phyloP scores from a whole-genome alignment of 2,888 invertebrate species.

The Alloplasta piceator region DNA sequence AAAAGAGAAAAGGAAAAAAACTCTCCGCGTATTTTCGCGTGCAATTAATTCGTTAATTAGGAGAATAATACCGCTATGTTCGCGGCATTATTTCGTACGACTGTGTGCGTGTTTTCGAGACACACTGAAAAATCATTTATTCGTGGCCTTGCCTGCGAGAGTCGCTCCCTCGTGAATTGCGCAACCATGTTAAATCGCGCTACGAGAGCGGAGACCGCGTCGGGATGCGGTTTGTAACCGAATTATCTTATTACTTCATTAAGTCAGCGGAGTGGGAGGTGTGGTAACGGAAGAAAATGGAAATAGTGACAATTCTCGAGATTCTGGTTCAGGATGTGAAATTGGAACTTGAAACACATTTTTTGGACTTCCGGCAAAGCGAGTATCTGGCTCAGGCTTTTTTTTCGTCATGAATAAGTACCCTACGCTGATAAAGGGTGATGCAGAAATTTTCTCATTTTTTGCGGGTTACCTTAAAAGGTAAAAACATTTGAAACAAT shows the following conservation, averaged over 20 bases:
- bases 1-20: slow-evolving; percentile 7
- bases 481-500: no score
- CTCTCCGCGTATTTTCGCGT: neutral
- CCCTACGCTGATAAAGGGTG: no score
- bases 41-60: slow-evolving; percentile 39
- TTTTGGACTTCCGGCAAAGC: no score
- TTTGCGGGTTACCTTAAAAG: no score
- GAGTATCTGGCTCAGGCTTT: no score
- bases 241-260: slow-evolving; percentile 74
- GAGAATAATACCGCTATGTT: neutral
- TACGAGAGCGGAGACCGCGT: slow-evolving; percentile 51
- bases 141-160: slow-evolving; percentile 68
- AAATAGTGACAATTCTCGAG: neutral
- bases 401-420: no score
- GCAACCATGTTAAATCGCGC: slow-evolving; percentile 41
- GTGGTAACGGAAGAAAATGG: slow-evolving; percentile 16
- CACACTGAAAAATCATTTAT: slow-evolving; percentile 29
- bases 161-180: slow-evolving; percentile 35
- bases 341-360: no score
- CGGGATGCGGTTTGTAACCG: slow-evolving; percentile 63
- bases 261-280: slow-evolving; percentile 57
- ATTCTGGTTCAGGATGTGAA: no score
- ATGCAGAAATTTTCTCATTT: no score
- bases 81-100: no score
- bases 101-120: neutral